Evolutionary conservation across 35 echinoderm and acorn worm species (phyloP), one percentile per base, ranked within the genome.

Genomic region (Ptychodera flava): DNA sequence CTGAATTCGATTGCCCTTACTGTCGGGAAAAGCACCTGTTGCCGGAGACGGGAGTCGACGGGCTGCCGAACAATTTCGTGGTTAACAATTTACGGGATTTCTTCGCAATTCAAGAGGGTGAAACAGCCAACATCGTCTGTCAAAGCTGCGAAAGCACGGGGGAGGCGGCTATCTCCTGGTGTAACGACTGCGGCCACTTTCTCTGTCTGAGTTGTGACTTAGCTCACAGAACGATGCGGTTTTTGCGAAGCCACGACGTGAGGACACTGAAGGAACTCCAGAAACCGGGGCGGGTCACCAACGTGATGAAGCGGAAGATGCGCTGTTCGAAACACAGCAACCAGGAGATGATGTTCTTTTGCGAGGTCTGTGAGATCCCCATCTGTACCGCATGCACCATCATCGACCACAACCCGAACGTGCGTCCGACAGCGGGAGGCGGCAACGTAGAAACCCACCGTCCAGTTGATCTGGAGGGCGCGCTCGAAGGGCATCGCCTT

Each of bases 161-260:
- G 16, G 35, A 38, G 37, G 80, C 81, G 33, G 79, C 87, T 1
- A 75, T 75, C 10, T 82, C 87, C 15, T 37, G 87, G 12, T 89
- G 87, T 33, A 83, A 82, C 32, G 87, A 89, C 37, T 89, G 87
- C 35, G 45, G 82, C 38, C 79, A 89, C 30, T 89, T 82, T 36
- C 79, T 89, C n/a, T 89, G 87, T 31, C n/a, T 52, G 35, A 37
- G 53, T 22, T 89, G 87, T 38, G 35, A 38, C 2, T 80, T 31
- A 10, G 45, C 79, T 30, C 87, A 89, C 34, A 37, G 76, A 38
- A 38, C 35, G 1, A 35, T 89, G 79, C 32, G 79, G 31, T 36
- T 37, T 22, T 36, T 89, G 36, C 81, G 82, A 37, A 76, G 33
- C 31, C 87, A 89, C 80, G 38, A 83, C 38, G 80, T 89, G 36